These are phyloP conservation scores for Tetragonisca angustula DNA, from an alignment of 2,888 invertebrate genomes.

Conservation along the genomic window DNA sequence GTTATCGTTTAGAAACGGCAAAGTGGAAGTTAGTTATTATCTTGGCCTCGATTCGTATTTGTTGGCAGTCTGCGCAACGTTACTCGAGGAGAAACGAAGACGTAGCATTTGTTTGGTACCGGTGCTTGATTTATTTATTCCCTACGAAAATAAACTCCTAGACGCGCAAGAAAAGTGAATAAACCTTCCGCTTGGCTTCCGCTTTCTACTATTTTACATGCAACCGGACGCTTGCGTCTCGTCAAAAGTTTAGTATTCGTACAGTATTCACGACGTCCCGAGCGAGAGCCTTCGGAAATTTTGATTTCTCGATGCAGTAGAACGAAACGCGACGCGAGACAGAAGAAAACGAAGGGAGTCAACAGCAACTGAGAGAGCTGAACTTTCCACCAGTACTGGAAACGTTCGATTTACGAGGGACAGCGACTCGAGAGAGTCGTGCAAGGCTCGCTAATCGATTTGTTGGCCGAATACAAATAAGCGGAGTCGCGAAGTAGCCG, in stretches of 20 bases:
- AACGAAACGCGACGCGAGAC: too few relatives aligned
- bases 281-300: neutral
- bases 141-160: neutral
- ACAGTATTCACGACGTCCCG: neutral
- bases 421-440: neutral
- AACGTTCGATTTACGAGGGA: neutral
- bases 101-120: slow-evolving; percentile 36
- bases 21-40: neutral
- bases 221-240: neutral
- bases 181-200: slow-evolving; percentile 1
- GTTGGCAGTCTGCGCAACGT: slow-evolving; percentile 21
- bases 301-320: neutral
- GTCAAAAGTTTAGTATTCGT: neutral
- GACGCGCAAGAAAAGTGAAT: neutral
- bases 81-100: slow-evolving; percentile 5
- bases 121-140: slow-evolving; percentile 24
- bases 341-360: neutral
- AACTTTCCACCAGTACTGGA: neutral
- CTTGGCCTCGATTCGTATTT: neutral
- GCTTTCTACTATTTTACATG: neutral
- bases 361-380: neutral
- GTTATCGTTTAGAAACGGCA: neutral
- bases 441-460: slow-evolving; percentile 5
- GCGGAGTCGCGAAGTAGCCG: neutral
- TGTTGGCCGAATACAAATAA: neutral